phyloP scores from a whole-genome alignment of 2,888 invertebrate genomes.

The Noctua fimbriata region DNA sequence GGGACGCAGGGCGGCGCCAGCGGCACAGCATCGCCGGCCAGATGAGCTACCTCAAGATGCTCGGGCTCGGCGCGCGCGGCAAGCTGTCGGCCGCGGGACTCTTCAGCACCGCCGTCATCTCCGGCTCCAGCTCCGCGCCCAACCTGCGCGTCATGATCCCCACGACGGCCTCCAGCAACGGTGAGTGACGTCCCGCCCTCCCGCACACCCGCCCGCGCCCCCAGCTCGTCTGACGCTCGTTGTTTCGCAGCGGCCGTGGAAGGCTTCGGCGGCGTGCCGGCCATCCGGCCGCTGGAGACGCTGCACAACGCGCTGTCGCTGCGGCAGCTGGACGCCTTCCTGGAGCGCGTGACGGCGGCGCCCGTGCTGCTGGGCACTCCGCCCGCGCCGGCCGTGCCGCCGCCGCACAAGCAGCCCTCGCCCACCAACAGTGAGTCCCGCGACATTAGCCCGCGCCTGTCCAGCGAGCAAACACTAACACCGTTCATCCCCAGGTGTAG shows the following conservation, averaged over 20 bases:
- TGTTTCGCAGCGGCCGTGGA: constrained; percentile 91
- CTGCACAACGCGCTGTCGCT: constrained; percentile 98
- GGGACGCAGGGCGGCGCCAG: constrained; percentile 94
- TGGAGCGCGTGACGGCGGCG: constrained; percentile 95
- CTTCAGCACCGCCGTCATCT: constrained; percentile 99
- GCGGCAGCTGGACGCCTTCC: constrained; percentile 96
- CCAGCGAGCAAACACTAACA: background rate
- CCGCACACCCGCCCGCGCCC: background rate
- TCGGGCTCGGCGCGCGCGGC: constrained; percentile 92
- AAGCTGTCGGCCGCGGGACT: constrained; percentile 95
- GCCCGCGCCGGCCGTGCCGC: constrained; percentile 90
- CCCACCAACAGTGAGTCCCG: constrained; percentile 83
- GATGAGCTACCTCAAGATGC: constrained; percentile 98
- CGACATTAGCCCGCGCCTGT: background rate
- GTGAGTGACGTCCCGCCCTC: constrained; percentile 86
- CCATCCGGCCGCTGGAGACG: constrained; percentile 98
- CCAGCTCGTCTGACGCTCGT: constrained; percentile 7
- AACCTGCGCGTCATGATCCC: constrained; percentile 97
- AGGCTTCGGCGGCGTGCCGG: constrained; percentile 97
- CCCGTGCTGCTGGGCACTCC: constrained; percentile 93
- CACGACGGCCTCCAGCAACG: constrained; percentile 93
- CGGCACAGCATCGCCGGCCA: constrained; percentile 99
- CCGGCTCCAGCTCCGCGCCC: constrained; percentile 97
- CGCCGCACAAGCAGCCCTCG: constrained; percentile 83
- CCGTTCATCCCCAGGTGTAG: constrained; percentile 81